Evolutionary conservation across 92 coral and sea anemone genomes (phyloP).

Genomic region (Siderastrea radians): DNA sequence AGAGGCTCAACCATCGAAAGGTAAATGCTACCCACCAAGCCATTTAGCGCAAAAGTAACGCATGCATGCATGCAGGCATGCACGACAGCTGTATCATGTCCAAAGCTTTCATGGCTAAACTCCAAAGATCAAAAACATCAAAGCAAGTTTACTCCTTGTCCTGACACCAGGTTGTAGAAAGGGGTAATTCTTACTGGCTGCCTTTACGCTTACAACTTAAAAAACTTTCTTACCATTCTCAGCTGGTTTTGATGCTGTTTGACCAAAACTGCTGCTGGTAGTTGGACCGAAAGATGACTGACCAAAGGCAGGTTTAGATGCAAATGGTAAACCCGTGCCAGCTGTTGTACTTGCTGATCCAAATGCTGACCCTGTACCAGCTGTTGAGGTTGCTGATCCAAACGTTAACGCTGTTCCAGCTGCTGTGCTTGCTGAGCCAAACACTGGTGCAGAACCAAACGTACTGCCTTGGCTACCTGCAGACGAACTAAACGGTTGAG

Average conservation of each 20-base stretch:
- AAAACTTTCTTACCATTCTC: slow-evolving; percentile 39
- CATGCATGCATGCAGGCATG: no score
- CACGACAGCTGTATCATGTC: no score
- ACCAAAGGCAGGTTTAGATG: slow-evolving; percentile 39
- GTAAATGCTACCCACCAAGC: background rate
- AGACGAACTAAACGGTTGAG: slow-evolving; percentile 18
- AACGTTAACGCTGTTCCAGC: slow-evolving; percentile 11
- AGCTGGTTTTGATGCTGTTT: slow-evolving; percentile 68
- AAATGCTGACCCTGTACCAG: slow-evolving; percentile 47
- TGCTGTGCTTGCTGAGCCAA: slow-evolving; percentile 33
- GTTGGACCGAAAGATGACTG: slow-evolving; percentile 53
- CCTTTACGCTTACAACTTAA: background rate
- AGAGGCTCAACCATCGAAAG: no score
- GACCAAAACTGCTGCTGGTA: slow-evolving; percentile 45
- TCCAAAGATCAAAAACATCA: no score
- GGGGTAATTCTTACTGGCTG: background rate
- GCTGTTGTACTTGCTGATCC: slow-evolving; percentile 23
- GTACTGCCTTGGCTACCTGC: slow-evolving; percentile 13
- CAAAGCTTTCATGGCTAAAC: no score
- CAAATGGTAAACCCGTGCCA: slow-evolving; percentile 18
- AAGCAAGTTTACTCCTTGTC: no score
- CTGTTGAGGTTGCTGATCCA: slow-evolving; percentile 12
- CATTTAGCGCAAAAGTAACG: background rate
- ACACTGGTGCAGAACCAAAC: slow-evolving; percentile 53
- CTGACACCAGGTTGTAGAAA: no score